A percentile compares a stretch with the other conserved stretches of the same genome.
These are phyloP conservation scores for Homalodisca vitripennis DNA, from an alignment of 1,140 invertebrate species.

Conservation along the genomic window DNA sequence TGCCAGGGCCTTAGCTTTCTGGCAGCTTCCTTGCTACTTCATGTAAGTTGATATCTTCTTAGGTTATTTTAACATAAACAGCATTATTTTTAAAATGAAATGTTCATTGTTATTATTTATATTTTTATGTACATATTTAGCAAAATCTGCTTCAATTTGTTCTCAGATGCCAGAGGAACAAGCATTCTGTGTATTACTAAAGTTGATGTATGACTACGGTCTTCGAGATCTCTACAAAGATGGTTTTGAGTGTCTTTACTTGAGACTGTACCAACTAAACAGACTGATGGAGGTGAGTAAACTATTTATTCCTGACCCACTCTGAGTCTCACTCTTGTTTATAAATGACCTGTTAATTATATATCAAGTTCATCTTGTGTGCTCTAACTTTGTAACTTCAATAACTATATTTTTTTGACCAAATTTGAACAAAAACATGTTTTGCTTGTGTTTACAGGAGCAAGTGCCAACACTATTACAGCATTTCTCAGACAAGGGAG, in stretches of 20 bases:
- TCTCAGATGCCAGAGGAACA: conserved; percentile 98
- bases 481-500: conserved; percentile 88
- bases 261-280: conserved; percentile 96
- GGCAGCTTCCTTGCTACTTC: conserved; percentile 90
- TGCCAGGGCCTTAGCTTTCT: conserved; percentile 98
- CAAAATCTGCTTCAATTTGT: conserved; percentile 33
- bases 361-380: no score
- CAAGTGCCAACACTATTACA: conserved; percentile 85
- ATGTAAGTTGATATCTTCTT: no score
- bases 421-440: no score
- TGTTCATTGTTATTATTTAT: not conserved
- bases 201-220: conserved; percentile 96
- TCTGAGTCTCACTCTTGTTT: no score
- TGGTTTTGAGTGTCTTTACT: conserved; percentile 93
- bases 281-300: conserved; percentile 80
- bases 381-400: no score
- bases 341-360: no score
- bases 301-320: conserved; percentile 19
- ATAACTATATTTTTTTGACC: no score
- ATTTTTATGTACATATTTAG: not conserved
- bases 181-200: conserved; percentile 94
- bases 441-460: conserved; percentile 75
- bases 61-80: no score
- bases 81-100: no score
- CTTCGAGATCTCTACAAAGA: conserved; percentile 94